Evolutionary conservation across 2,888 invertebrate species (phyloP).

Genomic region (Cotesia congregata): DNA sequence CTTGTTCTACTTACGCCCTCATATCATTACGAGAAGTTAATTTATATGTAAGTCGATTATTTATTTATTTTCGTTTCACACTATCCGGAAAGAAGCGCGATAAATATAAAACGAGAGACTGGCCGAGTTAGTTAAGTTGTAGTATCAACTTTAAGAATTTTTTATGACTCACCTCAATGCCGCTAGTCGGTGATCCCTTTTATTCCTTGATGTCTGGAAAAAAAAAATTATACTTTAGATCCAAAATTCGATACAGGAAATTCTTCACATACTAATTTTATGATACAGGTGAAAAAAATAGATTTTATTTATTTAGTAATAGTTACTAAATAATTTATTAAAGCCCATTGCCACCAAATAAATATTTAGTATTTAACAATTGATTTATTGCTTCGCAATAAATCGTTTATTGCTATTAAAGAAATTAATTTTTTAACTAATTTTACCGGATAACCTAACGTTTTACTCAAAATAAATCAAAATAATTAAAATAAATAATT

Average conservation of each 20-base stretch:
- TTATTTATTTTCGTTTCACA: not conserved
- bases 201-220: not conserved
- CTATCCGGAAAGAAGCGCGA: not conserved
- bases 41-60: not conserved
- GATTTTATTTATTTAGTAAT: too few species aligned
- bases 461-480: too few species aligned
- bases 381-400: too few species aligned
- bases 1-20: not conserved
- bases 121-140: slow-evolving; percentile 16
- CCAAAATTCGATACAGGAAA: not conserved
- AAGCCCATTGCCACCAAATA: too few species aligned
- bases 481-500: too few species aligned
- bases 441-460: too few species aligned
- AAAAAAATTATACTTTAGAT: slow-evolving; percentile 3
- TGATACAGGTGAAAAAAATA: too few species aligned
- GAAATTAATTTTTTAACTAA: too few species aligned
- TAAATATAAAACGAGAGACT: slow-evolving; percentile 8
- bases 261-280: not conserved
- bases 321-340: too few species aligned
- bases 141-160: slow-evolving; percentile 26
- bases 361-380: too few species aligned
- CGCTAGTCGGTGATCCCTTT: not conserved
- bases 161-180: slow-evolving; percentile 28
- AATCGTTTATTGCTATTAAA: too few species aligned
- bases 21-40: slow-evolving; percentile 11